phyloP scores from a whole-genome alignment of 1,140 invertebrate genomes.

The Littorina saxatilis region DNA sequence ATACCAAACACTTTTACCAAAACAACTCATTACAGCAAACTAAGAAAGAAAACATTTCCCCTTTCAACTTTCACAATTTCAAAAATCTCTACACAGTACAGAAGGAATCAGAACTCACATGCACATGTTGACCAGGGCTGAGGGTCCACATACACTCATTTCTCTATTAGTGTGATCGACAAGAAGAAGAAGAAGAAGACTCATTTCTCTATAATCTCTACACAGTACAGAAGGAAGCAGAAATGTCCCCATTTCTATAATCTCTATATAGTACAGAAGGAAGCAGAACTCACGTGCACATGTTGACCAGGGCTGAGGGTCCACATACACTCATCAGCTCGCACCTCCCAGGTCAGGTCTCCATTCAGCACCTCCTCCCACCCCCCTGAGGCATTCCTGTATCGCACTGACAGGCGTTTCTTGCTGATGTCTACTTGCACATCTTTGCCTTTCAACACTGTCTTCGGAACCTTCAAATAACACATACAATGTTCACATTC shows the following conservation, averaged over 20 bases:
- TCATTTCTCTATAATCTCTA: no score
- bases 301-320: constrained; percentile 84
- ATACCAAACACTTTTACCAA: no score
- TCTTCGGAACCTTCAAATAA: constrained; percentile 77
- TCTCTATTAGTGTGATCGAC: no score
- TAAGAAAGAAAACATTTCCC: no score
- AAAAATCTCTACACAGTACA: no score
- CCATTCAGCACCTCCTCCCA: constrained; percentile 81
- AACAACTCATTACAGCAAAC: no score
- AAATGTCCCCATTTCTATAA: no score
- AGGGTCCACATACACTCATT: constrained; percentile 83
- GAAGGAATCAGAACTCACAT: constrained; percentile 75
- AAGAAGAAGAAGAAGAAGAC: no score
- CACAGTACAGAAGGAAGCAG: no score
- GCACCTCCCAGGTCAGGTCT: constrained; percentile 82
- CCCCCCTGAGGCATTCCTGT: constrained; percentile 58
- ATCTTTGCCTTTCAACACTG: constrained; percentile 81
- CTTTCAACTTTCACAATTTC: no score
- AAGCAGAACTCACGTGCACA: constrained; percentile 76
- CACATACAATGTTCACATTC: no score
- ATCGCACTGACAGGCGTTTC: constrained; percentile 77
- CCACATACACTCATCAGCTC: constrained; percentile 88
- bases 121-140: constrained; percentile 82
- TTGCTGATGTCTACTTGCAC: constrained; percentile 82
- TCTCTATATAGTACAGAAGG: no score